These are phyloP conservation scores for Polyergus mexicanus DNA, from an alignment of 1,140 invertebrate species.

Conservation along the genomic window DNA sequence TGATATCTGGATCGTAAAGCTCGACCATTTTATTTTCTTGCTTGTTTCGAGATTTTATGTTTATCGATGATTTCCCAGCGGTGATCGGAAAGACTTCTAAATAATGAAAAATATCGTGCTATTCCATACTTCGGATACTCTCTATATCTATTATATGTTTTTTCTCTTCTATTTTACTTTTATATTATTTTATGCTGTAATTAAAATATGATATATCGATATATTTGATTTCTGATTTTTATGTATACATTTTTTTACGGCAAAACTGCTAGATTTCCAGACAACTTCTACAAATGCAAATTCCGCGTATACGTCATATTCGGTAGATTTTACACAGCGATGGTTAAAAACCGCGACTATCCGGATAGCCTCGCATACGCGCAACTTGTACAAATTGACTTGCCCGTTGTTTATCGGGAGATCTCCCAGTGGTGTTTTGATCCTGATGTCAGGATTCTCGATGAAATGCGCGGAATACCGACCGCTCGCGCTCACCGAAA, in stretches of 20 bases:
- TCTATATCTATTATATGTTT: neutral
- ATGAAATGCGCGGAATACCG: slow-evolving; percentile 27
- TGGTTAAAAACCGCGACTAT: neutral
- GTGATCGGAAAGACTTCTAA: slow-evolving; percentile 42
- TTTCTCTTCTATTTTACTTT: neutral
- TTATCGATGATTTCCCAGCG: slow-evolving; percentile 60
- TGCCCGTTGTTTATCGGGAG: slow-evolving; percentile 40
- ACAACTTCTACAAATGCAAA: neutral
- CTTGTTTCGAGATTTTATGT: slow-evolving; percentile 44
- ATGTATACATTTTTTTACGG: neutral
- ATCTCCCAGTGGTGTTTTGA: slow-evolving; percentile 57
- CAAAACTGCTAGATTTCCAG: neutral
- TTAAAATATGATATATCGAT: neutral
- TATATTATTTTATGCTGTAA: slow-evolving; percentile 3
- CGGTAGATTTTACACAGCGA: neutral
- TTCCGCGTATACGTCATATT: neutral
- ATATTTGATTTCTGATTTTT: slow-evolving; percentile 5
- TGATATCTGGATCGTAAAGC: slow-evolving; percentile 37
- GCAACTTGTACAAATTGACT: slow-evolving; percentile 23
- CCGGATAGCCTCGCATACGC: slow-evolving; percentile 17
- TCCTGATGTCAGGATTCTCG: slow-evolving; percentile 35
- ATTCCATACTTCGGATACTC: neutral
- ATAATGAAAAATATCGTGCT: slow-evolving; percentile 43
- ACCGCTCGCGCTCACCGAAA: neutral
- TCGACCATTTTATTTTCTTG: slow-evolving; percentile 39